Evolutionary conservation across 2,113 vertebrate species (phyloP).

Genomic region (Neomonachus schauinslandi): DNA sequence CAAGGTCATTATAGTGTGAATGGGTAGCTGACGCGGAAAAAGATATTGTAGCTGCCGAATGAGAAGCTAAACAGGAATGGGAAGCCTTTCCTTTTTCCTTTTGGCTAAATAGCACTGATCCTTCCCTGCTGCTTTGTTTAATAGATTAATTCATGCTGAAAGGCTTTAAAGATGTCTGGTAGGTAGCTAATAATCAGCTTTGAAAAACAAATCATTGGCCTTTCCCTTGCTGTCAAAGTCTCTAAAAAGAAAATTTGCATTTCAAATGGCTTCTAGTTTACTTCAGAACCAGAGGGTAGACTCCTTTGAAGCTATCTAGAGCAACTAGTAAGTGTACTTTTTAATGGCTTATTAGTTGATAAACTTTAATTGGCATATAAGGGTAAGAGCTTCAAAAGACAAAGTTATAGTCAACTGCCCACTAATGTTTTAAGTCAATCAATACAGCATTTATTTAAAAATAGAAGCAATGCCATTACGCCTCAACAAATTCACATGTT

Average conservation of each 20-base stretch:
- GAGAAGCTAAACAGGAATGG: not conserved
- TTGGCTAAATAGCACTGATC: not conserved
- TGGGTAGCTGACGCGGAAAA: not conserved
- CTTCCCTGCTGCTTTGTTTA: conserved; percentile 1
- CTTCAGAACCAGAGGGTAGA: conserved; percentile 56
- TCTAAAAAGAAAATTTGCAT: conserved; percentile 63
- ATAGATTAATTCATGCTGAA: conserved; percentile 59
- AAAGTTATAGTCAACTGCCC: conserved; percentile 53
- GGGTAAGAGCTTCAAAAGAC: conserved; percentile 54
- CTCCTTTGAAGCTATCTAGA: conserved; percentile 51
- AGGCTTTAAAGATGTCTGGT: conserved; percentile 42
- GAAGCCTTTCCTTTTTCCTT: not conserved
- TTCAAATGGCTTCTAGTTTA: not conserved
- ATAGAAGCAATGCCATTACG: not conserved
- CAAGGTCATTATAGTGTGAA: not conserved
- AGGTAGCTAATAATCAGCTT: not conserved
- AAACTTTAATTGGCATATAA: conserved; percentile 64
- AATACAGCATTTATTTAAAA: not conserved
- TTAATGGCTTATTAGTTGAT: conserved; percentile 64
- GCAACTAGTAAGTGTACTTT: not conserved
- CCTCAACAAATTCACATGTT: conserved; percentile 28
- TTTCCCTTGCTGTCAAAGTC: conserved; percentile 15
- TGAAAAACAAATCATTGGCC: conserved; percentile 47
- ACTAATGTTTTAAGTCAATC: not conserved
- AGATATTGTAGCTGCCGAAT: not conserved